Evolutionary conservation across 2,797 vertebrate species (phyloP).

Genomic region (Chelidonichthys spinosus): DNA sequence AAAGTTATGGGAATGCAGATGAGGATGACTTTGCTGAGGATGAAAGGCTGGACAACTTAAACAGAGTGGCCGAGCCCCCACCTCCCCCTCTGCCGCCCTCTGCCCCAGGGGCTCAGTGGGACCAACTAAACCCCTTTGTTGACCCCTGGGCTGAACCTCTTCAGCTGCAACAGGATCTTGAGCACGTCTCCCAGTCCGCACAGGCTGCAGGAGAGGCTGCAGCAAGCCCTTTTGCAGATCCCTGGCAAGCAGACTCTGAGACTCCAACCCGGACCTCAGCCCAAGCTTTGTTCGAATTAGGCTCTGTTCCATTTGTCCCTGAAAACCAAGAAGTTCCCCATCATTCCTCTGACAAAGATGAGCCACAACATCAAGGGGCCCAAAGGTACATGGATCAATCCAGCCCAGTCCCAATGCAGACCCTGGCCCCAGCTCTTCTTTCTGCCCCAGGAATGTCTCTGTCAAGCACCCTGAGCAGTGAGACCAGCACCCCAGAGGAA

Average conservation of each 20-base stretch:
- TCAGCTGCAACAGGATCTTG: slow-evolving; percentile 46
- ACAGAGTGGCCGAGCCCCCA: slow-evolving; percentile 67
- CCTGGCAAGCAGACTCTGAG: slow-evolving; percentile 68
- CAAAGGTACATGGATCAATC: slow-evolving; percentile 30
- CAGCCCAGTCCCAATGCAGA: slow-evolving; percentile 29
- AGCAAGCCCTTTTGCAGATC: slow-evolving; percentile 58
- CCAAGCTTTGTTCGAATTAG: slow-evolving; percentile 70
- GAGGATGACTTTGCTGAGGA: slow-evolving; percentile 84
- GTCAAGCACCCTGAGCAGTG: slow-evolving; percentile 84
- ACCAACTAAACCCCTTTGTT: slow-evolving; percentile 73
- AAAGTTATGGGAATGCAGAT: slow-evolving; percentile 84
- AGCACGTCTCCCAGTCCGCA: slow-evolving; percentile 12
- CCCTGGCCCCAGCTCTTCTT: slow-evolving; percentile 10
- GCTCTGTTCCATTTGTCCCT: slow-evolving; percentile 34
- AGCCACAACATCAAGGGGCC: slow-evolving; percentile 20
- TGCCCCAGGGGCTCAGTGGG: slow-evolving; percentile 78
- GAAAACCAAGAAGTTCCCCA: slow-evolving; percentile 42
- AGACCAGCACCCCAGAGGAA: slow-evolving; percentile 86
- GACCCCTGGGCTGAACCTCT: slow-evolving; percentile 75
- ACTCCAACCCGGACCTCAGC: slow-evolving; percentile 66
- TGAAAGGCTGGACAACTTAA: slow-evolving; percentile 85
- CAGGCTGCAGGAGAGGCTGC: slow-evolving; percentile 42
- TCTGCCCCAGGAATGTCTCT: slow-evolving; percentile 64
- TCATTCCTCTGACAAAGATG: slow-evolving; percentile 37
- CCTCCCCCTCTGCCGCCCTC: slow-evolving; percentile 71